Evolutionary conservation across 2,888 invertebrate genomes (phyloP).

Genomic region (Napeogenes inachia): DNA sequence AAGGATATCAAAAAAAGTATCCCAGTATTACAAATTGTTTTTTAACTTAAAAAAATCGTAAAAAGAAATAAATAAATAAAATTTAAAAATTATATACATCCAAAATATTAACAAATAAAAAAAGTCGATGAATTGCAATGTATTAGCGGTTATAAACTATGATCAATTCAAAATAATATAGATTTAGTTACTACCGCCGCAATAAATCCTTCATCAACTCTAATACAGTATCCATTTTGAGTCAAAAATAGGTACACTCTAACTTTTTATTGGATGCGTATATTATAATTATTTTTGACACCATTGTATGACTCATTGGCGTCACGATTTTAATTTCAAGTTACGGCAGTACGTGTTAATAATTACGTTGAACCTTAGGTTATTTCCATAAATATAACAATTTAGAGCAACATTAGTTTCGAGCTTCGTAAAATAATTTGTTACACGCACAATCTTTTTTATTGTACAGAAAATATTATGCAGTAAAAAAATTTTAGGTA

Average conservation of each 20-base stretch:
- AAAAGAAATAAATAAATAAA: too few species aligned
- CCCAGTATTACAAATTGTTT: too few species aligned
- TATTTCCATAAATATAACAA: conserved; percentile 60
- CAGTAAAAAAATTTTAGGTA: too few species aligned
- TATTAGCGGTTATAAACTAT: too few species aligned
- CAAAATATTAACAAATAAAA: too few species aligned
- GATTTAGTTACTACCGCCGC: too few species aligned
- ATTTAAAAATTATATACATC: too few species aligned
- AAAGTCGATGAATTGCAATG: too few species aligned
- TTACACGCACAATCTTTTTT: conserved; percentile 16
- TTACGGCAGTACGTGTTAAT: conserved; percentile 47
- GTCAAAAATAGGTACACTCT: conserved; percentile 10
- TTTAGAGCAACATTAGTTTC: conserved; percentile 55
- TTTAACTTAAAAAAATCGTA: too few species aligned
- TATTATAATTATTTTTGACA: conserved; percentile 13
- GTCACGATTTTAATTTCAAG: conserved; percentile 65
- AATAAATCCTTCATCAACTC: too few species aligned
- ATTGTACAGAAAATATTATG: not conserved
- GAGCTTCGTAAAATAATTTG: conserved; percentile 15
- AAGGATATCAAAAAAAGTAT: too few species aligned
- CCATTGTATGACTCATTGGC: conserved; percentile 46
- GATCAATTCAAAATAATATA: too few species aligned
- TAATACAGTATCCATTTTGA: conserved; percentile 11
- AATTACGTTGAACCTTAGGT: conserved; percentile 49
- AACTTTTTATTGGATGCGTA: not conserved